Evolutionary conservation across 1,140 invertebrate species (phyloP), one percentile per base, ranked within the genome.

Genomic region (Mercenaria mercenaria): DNA sequence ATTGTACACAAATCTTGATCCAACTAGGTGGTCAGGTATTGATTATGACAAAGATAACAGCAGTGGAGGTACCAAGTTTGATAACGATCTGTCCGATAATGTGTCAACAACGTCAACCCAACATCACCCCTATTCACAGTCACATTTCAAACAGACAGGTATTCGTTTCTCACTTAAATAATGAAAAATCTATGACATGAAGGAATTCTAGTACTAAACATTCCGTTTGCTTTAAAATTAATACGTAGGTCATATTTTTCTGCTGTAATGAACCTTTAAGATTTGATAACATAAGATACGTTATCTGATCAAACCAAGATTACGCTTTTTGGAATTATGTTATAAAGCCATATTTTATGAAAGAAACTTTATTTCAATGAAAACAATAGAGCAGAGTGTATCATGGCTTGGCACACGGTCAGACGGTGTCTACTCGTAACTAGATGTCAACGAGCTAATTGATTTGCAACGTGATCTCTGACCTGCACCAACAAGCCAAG

Each of bases 61-160:
- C 74, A 50, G 74, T 77, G 74, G 74, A 77, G 74, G 74, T 77
- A 77, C 74, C n/a, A 77, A 47, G n/a, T 77, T 77, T 77, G 41
- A 77, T 77, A 77, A 52, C 10, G 74, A 77, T 77, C 74, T 77
- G 41, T 50, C 18, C 29, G 74, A 77, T 77, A 77, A 72, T 39
- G 67, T 72, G 67, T 72, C 74, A 77, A 77, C 74, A 77, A 50
- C 43, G 26, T 29, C 47, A 77, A 77, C 41, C 47, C n/a, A 77
- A 50, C 74, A 77, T 47, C 74, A 77, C 74, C 41, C 34, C 18
- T 41, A 77, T 47, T 50, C 43, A 1, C 18, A 8, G 74, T 77
- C n/a, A 77, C 74, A 77, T 77, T 77, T 77, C 43, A 77, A 77
- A 47, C 47, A 10, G 74, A 77, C 43, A 77, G 43, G 18, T 50